phyloP scores from a whole-genome alignment of 2,888 invertebrate genomes.

The Agonopterix heracliana region DNA sequence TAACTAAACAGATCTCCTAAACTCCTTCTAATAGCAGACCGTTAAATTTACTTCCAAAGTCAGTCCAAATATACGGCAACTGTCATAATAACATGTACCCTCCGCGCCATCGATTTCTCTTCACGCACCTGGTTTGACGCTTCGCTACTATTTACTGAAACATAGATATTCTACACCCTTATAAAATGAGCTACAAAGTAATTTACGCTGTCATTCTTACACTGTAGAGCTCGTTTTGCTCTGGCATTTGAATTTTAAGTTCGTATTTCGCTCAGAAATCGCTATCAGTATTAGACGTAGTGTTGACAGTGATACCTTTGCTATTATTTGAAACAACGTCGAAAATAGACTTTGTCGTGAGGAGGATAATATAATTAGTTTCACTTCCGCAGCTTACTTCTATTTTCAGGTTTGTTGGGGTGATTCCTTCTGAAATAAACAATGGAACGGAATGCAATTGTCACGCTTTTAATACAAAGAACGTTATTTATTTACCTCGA shows the following conservation, averaged over 20 bases:
- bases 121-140: conserved; percentile 68
- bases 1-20: conserved; percentile 36
- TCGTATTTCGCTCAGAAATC: conserved; percentile 54
- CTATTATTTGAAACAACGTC: conserved; percentile 60
- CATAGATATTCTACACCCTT: conserved; percentile 65
- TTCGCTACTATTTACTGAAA: conserved; percentile 71
- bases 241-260: conserved; percentile 25
- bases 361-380: conserved; percentile 74
- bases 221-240: conserved; percentile 29
- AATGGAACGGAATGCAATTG: too few relatives aligned
- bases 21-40: conserved; percentile 37
- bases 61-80: conserved; percentile 58
- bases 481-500: too few relatives aligned
- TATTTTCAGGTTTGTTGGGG: conserved; percentile 67
- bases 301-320: conserved; percentile 66
- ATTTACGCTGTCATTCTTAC: conserved; percentile 29
- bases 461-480: too few relatives aligned
- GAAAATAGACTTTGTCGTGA: conserved; percentile 67
- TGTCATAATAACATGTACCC: conserved; percentile 66
- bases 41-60: conserved; percentile 39
- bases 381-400: conserved; percentile 73
- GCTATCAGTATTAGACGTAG: conserved; percentile 49
- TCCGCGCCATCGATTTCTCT: conserved; percentile 58
- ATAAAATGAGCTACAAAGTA: conserved; percentile 27
- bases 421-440: conserved; percentile 55